Evolutionary conservation across 2,888 invertebrate species (phyloP), one percentile per base, ranked within the genome.

Genomic region (Odontomyia ornata): DNA sequence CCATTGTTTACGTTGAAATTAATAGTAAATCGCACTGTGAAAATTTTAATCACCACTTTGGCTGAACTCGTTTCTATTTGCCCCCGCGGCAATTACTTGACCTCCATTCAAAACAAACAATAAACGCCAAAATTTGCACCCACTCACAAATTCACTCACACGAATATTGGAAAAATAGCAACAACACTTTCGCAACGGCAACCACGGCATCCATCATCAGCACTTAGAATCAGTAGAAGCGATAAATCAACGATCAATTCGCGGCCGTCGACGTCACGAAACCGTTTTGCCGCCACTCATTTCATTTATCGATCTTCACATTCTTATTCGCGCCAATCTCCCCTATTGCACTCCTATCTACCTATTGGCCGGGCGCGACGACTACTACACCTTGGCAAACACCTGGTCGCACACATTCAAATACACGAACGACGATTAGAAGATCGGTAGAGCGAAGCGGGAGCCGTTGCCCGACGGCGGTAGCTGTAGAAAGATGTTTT

Each of bases 331-430:
- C 47, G 1, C 46, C 47, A 25, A 28, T 25, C 69, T 69, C 69
- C 69, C 47, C 30, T 67, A 27, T 15, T 23, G 47, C 23, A 15
- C 21, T 18, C 47, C 47, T 69, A 25, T 47, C 18, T 15, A 21
- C 23, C 60, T 15, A 13, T 30, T n/a, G n/a, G n/a, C n/a, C 69
- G 47, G 47, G 15, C 69, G 46, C 65, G 18, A 36, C 46, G n/a
- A 21, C 23, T 23, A 69, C n/a, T 23, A 69, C 69, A 69, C 69
- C 69, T 69, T 47, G 46, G 0, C 13, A 69, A 13, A 69, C 69
- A 69, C 69, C 69, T 69, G 69, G 69, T 2, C 47, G 47, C 69
- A 46, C 25, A 69, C 69, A 46, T 43, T 21, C 69, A 69, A 47
- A 13, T n/a, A n/a, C 69, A n/a, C 46, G 4, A 7, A 7, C 69